Base-by-base conservation (phyloP, 2,797 vertebrate genomes). In the Phaenicophaeus curvirostris region DNA sequence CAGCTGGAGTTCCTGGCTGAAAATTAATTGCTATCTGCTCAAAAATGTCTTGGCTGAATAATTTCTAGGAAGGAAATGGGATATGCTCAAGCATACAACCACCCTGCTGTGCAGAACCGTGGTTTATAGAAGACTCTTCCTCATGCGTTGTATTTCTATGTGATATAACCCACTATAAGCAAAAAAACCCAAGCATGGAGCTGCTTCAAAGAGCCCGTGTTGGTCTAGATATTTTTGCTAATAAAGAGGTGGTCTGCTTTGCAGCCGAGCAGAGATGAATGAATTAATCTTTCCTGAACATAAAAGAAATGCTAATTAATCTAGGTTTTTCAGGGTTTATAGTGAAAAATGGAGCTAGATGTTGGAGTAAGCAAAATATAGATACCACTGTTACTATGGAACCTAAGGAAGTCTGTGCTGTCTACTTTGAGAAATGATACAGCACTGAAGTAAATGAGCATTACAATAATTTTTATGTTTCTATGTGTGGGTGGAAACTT, bases 1-100 rank as follows among this genome's bases (percentile, higher is more conserved):
- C 94, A 80, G 80, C 90, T 97, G 94, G 95, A 94, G 86, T 85
- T 94, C 42, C 61, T 94, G 95, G 71, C 74, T 90, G 85, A 87
- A 91, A 85, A 79, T 89, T 76, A 87, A 74, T 85, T 93, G 95
- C 90, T 94, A 82, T 94, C 89, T 96, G 74, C 67, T 94, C 46
- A 12, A 78, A 93, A 86, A 89, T 82, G 39, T 80, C 88, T 85
- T 95, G 85, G 72, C 68, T 86, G 80, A 61, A 42, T 90, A 57
- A 91, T 94, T 94, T 95, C 94, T 74, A 91, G 92, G 82, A 93
- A 88, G 94, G 63, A 94, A 92, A 61, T 12, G 51, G 71, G 83
- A 67, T 82, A 16, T 87, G 63, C 48, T 90, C 71, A 89, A 67
- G 81, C 18, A 54, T 69, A 54, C 11, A 21, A 76, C 77, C 78